phyloP scores from a whole-genome alignment of 2,113 vertebrate species.

The Furnarius figulus region DNA sequence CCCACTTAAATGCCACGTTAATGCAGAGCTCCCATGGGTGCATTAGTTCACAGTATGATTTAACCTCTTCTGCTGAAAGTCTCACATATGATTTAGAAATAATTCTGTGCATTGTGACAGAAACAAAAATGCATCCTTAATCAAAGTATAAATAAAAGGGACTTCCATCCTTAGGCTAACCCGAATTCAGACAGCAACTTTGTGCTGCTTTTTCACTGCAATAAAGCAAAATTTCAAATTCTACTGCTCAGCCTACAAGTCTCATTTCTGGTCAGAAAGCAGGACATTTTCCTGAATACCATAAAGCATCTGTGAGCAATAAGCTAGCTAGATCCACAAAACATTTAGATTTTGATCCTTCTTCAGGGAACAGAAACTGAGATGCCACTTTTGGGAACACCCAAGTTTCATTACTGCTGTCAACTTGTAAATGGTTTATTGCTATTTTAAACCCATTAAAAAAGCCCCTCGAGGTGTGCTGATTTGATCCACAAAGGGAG shows the following conservation, averaged over 20 bases:
- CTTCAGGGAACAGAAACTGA: neutral
- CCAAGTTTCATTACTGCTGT: neutral
- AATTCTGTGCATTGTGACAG: neutral
- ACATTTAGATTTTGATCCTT: neutral
- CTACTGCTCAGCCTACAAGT: neutral
- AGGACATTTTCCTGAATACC: neutral
- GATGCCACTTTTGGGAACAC: neutral
- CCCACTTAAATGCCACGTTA: neutral
- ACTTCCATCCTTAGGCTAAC: neutral
- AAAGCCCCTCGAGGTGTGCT: neutral
- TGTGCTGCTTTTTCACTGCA: neutral
- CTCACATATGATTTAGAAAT: conserved; percentile 2
- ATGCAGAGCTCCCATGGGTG: conserved; percentile 34
- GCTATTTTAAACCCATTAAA: neutral
- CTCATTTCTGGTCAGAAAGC: neutral
- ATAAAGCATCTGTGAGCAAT: neutral
- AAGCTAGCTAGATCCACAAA: neutral
- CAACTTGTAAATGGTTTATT: neutral
- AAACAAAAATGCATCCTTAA: conserved; percentile 20
- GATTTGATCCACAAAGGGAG: neutral
- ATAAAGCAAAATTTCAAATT: neutral
- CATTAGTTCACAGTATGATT: neutral
- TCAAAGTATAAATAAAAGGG: neutral
- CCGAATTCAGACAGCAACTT: neutral
- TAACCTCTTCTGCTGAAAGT: conserved; percentile 36